These are phyloP conservation scores for Penelope pileata DNA, from an alignment of 2,113 vertebrate genomes.

Conservation along the genomic window DNA sequence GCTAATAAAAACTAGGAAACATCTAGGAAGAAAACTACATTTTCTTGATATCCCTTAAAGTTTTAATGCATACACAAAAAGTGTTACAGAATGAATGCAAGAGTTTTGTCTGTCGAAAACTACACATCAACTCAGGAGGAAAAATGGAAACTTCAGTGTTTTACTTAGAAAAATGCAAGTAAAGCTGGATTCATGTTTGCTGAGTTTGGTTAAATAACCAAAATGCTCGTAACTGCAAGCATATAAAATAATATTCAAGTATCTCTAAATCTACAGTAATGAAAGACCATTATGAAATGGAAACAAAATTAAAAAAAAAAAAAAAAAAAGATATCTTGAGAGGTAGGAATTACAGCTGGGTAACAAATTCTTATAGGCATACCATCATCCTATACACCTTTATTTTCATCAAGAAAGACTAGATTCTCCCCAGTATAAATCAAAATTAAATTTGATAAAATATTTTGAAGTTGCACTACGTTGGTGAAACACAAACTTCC, in stretches of 20 bases:
- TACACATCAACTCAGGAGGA: not conserved
- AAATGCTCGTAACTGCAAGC: not conserved
- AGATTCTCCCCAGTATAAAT: not conserved
- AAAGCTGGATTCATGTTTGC: not conserved
- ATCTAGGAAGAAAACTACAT: not conserved
- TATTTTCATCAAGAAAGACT: not conserved
- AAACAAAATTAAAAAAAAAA: not conserved
- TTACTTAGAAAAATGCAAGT: not conserved
- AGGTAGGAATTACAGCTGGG: not conserved
- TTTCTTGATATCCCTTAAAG: not conserved
- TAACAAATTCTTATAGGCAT: not conserved
- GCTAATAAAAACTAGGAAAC: not conserved
- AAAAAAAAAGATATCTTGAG: not conserved
- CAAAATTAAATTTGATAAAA: not conserved
- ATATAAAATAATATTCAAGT: not conserved
- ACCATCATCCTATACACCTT: not conserved
- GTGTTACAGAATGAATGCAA: not conserved
- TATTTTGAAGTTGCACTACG: not conserved
- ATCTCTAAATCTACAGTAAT: not conserved
- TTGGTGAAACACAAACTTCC: not conserved
- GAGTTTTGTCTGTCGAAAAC: not conserved
- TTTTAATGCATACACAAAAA: not conserved
- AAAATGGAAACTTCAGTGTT: not conserved
- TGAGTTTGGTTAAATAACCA: not conserved
- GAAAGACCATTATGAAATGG: not conserved